Percentiles rank a stretch among this genome's conserved stretches.
Conservation (phyloP, 2,888 invertebrate species). For the Bellardia pandia region DNA sequence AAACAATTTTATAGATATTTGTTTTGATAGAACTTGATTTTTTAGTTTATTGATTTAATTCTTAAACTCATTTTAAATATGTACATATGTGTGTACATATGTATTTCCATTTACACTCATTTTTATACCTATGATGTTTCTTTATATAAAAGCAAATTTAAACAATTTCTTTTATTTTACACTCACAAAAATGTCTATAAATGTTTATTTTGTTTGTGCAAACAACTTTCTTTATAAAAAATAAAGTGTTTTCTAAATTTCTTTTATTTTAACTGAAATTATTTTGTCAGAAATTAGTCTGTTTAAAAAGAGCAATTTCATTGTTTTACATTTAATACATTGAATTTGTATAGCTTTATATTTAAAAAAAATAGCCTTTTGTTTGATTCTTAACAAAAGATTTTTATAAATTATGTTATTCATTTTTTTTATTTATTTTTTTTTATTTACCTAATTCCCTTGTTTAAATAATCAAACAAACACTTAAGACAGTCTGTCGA, state of each 20-base stretch:
- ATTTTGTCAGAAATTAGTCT: slow-evolving; percentile 7
- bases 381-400: slow-evolving; percentile 15
- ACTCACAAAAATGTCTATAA: not conserved
- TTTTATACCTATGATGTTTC: no score
- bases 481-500: not conserved
- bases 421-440: not conserved
- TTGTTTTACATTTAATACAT: not conserved
- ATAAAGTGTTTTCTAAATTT: slow-evolving; percentile 2
- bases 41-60: no score
- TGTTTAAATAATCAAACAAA: slow-evolving; percentile 1
- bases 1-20: not conserved
- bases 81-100: no score
- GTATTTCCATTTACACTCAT: no score
- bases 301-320: not conserved
- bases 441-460: not conserved
- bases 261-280: slow-evolving; percentile 18
- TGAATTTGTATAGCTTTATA: not conserved
- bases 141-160: not conserved
- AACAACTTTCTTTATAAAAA: slow-evolving; percentile 30
- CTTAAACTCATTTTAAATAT: no score
- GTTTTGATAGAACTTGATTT: no score
- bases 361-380: slow-evolving; percentile 17
- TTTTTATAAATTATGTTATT: slow-evolving; percentile 4
- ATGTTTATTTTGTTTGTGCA: not conserved
- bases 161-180: not conserved